A percentile compares a stretch with the other conserved stretches of the same genome.
Evolutionary conservation across 1,140 invertebrate genomes (phyloP).

Genomic region (Lepidurus packardi): DNA sequence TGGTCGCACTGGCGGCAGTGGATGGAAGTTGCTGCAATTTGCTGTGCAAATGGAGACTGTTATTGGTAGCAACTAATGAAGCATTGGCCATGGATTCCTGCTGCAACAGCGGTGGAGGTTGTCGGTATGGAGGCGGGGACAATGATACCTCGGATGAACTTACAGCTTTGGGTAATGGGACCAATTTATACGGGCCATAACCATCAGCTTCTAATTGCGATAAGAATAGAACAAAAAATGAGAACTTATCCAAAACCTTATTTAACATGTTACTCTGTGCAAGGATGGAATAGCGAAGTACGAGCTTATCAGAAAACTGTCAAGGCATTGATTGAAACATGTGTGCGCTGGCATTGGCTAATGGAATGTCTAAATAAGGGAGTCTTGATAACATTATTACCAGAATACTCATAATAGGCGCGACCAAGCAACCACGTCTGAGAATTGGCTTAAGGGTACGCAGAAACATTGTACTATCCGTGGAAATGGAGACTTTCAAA

Average conservation of each 20-base stretch:
- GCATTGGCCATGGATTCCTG: conserved; percentile 26
- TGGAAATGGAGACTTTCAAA: not conserved
- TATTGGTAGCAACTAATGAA: conserved; percentile 8
- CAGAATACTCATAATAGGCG: too few species aligned
- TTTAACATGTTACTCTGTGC: not conserved
- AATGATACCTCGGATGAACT: conserved; percentile 22
- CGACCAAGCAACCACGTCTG: too few species aligned
- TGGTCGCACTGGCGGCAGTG: not conserved
- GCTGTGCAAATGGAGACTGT: conserved; percentile 29
- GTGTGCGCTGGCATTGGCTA: not conserved
- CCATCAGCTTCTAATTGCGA: conserved; percentile 6
- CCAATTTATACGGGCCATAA: conserved; percentile 32
- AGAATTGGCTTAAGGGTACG: too few species aligned
- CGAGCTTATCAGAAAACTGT: not conserved
- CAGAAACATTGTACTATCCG: too few species aligned
- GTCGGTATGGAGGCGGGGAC: conserved; percentile 30
- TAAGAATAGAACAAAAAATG: not conserved
- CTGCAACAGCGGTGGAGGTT: conserved; percentile 29
- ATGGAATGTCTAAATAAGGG: not conserved
- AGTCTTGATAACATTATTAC: not conserved
- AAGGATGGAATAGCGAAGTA: not conserved
- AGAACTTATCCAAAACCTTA: not conserved
- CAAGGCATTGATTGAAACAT: conserved; percentile 15
- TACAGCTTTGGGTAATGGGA: conserved; percentile 31
- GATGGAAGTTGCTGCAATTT: not conserved